Evolutionary conservation across 2,113 vertebrate genomes (phyloP).

Genomic region (Nothobranchius furzeri): DNA sequence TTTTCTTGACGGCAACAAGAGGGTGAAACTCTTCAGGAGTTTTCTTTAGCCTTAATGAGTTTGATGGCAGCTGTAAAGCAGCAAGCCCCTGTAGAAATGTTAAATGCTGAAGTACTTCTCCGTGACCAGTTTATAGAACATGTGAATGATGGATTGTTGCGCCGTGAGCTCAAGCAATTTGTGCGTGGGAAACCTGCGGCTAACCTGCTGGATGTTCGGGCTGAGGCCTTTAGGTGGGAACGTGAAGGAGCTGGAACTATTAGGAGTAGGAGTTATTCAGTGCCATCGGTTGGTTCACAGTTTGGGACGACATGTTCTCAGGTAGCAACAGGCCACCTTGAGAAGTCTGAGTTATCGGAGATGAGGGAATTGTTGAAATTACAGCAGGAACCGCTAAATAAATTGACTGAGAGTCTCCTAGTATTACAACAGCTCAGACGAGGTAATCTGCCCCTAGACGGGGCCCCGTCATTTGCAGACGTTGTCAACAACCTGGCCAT

Average conservation of each 20-base stretch:
- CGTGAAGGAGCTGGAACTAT: background rate
- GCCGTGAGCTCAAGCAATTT: background rate
- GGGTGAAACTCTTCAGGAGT: conserved; percentile 4
- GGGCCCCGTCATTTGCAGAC: background rate
- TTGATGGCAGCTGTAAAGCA: background rate
- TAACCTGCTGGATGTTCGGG: no score
- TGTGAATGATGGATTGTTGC: background rate
- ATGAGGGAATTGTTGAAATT: conserved; percentile 7
- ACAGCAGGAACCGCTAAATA: conserved; percentile 27
- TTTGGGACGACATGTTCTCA: background rate
- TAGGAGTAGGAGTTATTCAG: background rate
- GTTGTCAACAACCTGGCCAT: background rate
- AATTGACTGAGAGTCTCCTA: background rate
- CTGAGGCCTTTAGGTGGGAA: no score
- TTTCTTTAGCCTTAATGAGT: background rate
- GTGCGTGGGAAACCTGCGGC: no score
- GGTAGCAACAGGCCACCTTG: no score
- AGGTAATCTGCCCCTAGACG: rapidly evolving
- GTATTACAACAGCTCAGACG: rapidly evolving
- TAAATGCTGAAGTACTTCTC: background rate
- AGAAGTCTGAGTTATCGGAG: background rate
- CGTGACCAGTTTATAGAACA: background rate
- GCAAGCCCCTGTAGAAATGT: background rate
- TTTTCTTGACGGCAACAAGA: conserved; percentile 1
- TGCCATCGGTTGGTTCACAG: background rate